These are phyloP conservation scores for Hippasteria phrygiana DNA, from an alignment of 53 echinoderm and acorn worm species.

Conservation along the genomic window DNA sequence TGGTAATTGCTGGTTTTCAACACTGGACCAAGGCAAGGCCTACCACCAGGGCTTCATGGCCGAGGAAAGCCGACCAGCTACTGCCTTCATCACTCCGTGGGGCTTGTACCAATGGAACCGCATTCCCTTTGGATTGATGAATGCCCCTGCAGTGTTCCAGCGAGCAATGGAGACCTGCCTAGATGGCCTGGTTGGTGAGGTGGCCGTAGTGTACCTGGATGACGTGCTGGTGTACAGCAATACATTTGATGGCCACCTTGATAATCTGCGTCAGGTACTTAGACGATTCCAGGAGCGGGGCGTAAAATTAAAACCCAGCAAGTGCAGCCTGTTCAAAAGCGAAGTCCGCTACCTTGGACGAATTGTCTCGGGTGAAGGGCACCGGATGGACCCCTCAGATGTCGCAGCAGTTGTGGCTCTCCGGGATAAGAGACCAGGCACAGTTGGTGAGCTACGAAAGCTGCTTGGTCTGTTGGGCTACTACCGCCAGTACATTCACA, in stretches of 20 bases:
- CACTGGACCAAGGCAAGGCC: conserved; percentile 61
- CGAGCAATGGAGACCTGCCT: conserved; percentile 14
- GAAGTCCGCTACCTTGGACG: conserved; percentile 71
- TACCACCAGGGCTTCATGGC: conserved; percentile 71
- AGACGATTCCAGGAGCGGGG: conserved; percentile 42
- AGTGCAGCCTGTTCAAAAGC: conserved; percentile 25
- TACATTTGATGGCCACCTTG: conserved; percentile 65
- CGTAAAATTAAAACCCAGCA: conserved; percentile 64
- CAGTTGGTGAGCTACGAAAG: conserved; percentile 73
- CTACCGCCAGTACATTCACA: conserved; percentile 60
- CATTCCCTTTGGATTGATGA: conserved; percentile 62
- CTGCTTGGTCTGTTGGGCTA: conserved; percentile 58
- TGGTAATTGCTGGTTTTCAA: conserved; percentile 48
- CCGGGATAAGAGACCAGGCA: conserved; percentile 49
- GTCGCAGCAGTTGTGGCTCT: conserved; percentile 61
- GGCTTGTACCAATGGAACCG: conserved; percentile 67
- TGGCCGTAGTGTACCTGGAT: background rate
- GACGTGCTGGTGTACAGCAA: conserved; percentile 68
- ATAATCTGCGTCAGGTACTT: conserved; percentile 28
- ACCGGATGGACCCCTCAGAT: conserved; percentile 69
- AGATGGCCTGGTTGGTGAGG: background rate
- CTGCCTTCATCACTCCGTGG: conserved; percentile 71
- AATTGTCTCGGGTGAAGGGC: conserved; percentile 53
- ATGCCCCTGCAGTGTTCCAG: conserved; percentile 66
- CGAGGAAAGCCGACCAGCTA: conserved; percentile 31